These are phyloP conservation scores for Benitochromis conjunctus DNA, from an alignment of 2,113 vertebrate genomes.

Conservation along the genomic window DNA sequence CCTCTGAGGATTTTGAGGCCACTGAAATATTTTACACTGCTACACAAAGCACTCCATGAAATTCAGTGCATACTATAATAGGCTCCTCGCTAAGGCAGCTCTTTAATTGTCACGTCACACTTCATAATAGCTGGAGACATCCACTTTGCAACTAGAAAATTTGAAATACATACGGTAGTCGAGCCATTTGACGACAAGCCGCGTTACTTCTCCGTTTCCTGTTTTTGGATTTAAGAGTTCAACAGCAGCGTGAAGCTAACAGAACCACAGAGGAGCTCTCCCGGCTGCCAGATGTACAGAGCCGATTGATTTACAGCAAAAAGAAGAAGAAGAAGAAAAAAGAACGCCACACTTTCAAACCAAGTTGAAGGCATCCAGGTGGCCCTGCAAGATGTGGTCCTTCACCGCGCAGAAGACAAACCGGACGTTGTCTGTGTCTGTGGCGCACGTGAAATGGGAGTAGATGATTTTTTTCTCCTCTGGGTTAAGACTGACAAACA, in stretches of 20 bases:
- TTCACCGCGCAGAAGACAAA: slow-evolving; percentile 73
- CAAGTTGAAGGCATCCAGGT: slow-evolving; percentile 79
- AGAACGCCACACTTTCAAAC: slow-evolving; percentile 55
- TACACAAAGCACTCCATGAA: slow-evolving; percentile 15
- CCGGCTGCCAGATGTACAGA: background rate
- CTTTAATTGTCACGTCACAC: slow-evolving; percentile 46
- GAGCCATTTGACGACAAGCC: slow-evolving; percentile 33
- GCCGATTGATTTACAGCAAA: slow-evolving; percentile 2
- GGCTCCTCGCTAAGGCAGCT: slow-evolving; percentile 37
- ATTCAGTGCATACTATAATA: slow-evolving; percentile 11
- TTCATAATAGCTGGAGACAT: slow-evolving; percentile 40
- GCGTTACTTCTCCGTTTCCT: slow-evolving; percentile 39
- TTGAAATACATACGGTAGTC: slow-evolving; percentile 52
- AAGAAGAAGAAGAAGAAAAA: background rate
- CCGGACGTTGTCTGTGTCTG: slow-evolving; percentile 74
- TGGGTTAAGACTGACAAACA: slow-evolving; percentile 81
- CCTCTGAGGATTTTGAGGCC: slow-evolving; percentile 5
- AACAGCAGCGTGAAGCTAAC: slow-evolving; percentile 12
- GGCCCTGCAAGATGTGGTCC: slow-evolving; percentile 77
- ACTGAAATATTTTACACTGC: slow-evolving; percentile 13
- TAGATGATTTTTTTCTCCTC: slow-evolving; percentile 83
- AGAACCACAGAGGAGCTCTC: slow-evolving; percentile 22
- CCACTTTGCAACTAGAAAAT: slow-evolving; percentile 29
- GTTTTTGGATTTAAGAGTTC: slow-evolving; percentile 42
- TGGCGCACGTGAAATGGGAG: slow-evolving; percentile 78